Base-by-base conservation (phyloP, 2,797 vertebrate genomes). In the Pipistrellus nathusii region DNA sequence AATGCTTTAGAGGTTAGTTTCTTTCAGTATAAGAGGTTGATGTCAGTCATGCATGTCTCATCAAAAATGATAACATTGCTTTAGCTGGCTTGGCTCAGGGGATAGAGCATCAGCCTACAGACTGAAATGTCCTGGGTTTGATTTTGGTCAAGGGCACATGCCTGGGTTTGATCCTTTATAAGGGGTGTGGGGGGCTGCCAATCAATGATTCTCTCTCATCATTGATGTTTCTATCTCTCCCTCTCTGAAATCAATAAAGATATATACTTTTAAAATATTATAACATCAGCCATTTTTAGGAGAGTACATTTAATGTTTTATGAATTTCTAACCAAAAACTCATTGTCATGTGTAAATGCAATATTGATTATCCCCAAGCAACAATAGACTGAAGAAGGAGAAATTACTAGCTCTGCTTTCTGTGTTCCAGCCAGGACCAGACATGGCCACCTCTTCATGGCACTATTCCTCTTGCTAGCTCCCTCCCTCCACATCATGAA, bases 1-100 rank as follows among this genome's bases (percentile, higher is more conserved):
- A 81, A 51, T 73, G 12, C 25, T 59, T 94, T 84, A 35, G 86
- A 48, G 10, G 75, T 38, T 27, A 25, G 2, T 57, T 95, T 93
- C 6, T 62, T 10, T 84, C 25, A 51, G 5, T 64, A 8, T 44
- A 51, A 18, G n/a, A 48, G 0, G 20, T 18, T 66, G n/a, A n/a
- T 76, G 10, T 38, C 4, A 51, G 32, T 44, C 12, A 72, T 35
- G 8, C 21, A 59, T 57, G 76, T 85, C n/a, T 91, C 20, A 85
- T 85, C 35, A 88, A 55, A 80, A 20, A 14, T 30, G 27, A 30
- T 62, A 62, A 62, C 27, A 30, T 14, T 62, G 27, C 27, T 13
- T 62, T 62, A 62, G 59, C 59, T 62, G 27, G 59, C 13, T 6
- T 62, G 25, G 59, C 25, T 30, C 59, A 30, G 27, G 12, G 5